These are phyloP conservation scores for Poeciliopsis presidionis DNA, from an alignment of 2,797 vertebrate genomes.

Conservation along the genomic window DNA sequence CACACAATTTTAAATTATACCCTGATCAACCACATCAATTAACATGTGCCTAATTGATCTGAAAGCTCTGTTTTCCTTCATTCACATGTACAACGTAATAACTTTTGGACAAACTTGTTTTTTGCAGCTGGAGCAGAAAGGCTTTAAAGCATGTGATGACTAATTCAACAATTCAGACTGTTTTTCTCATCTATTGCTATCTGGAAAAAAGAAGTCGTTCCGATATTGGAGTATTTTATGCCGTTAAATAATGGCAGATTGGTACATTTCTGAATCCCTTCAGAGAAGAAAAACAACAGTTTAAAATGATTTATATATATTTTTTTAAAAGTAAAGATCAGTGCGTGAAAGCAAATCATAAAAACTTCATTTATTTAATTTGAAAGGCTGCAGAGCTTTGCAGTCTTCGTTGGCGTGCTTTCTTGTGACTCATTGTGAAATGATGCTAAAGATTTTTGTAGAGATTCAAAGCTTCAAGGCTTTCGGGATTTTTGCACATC, in stretches of 20 bases:
- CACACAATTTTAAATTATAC: conserved; percentile 1
- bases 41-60: neutral
- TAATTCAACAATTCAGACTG: neutral
- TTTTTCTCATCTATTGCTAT: neutral
- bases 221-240: neutral
- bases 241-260: neutral
- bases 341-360: neutral
- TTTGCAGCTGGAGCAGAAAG: conserved; percentile 1
- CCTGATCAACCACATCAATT: neutral
- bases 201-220: neutral
- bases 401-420: too few species aligned
- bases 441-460: neutral
- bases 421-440: neutral
- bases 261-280: neutral
- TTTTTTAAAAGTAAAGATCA: neutral
- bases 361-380: neutral
- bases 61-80: conserved; percentile 1
- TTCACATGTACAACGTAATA: neutral
- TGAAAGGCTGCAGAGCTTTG: neutral
- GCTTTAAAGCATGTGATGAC: neutral
- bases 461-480: neutral
- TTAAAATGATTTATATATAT: too few species aligned
- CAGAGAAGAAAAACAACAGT: neutral
- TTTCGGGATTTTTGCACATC: neutral
- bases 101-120: neutral